A percentile compares a stretch with the other conserved stretches of the same genome.
Conservation (phyloP, 2,797 vertebrate species). For the Leptatherina wallacei region DNA sequence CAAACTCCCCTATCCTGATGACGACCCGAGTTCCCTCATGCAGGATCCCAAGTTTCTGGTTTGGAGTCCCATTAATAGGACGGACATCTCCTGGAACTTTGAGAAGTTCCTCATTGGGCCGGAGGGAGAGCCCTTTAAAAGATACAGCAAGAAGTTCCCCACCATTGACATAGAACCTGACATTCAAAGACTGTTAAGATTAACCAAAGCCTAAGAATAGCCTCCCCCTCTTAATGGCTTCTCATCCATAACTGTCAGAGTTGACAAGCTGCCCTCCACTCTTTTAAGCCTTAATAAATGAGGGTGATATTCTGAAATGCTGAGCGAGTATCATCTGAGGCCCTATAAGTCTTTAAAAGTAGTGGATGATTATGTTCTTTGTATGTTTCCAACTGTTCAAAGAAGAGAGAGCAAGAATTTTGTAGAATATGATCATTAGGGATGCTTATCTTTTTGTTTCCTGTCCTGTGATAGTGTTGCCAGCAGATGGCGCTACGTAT, state of each 20-base stretch:
- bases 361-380: conserved; percentile 56
- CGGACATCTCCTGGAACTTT: conserved; percentile 96
- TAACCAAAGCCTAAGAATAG: conserved; percentile 88
- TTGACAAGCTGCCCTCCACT: conserved; percentile 46
- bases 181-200: conserved; percentile 92
- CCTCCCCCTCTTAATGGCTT: conserved; percentile 33
- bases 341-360: conserved; percentile 80
- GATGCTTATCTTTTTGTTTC: neutral
- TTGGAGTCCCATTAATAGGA: conserved; percentile 92
- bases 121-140: conserved; percentile 95
- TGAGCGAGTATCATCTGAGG: conserved; percentile 83
- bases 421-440: neutral
- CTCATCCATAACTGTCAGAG: conserved; percentile 44
- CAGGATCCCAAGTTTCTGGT: conserved; percentile 88
- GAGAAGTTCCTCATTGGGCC: conserved; percentile 98
- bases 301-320: conserved; percentile 86
- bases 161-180: conserved; percentile 92
- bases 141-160: conserved; percentile 91
- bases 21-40: conserved; percentile 88
- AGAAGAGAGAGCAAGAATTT: neutral
- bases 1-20: conserved; percentile 91
- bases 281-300: conserved; percentile 89
- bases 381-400: conserved; percentile 7
- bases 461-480: conserved; percentile 15
- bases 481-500: conserved; percentile 75